Percentiles rank a stretch among this genome's conserved stretches.
phyloP scores from a whole-genome alignment of 2,797 vertebrate genomes.

The Tauraco hartlaubi region DNA sequence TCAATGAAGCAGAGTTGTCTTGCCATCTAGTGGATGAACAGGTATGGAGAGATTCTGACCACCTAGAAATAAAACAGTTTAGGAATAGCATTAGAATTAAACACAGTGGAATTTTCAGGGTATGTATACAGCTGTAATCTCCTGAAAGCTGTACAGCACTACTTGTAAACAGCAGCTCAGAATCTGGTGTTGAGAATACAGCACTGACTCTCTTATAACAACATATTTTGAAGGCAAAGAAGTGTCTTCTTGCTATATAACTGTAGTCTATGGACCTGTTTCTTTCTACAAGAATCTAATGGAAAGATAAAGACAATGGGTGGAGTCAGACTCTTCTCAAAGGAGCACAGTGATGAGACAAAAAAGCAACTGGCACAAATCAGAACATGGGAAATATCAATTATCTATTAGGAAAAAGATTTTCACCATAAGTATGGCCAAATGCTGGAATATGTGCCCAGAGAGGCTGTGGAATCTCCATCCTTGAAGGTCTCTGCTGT shows the following conservation, averaged over 20 bases:
- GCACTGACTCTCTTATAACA: not conserved
- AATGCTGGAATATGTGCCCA: not conserved
- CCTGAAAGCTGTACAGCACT: not conserved
- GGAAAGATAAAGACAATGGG: not conserved
- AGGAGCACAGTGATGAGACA: not conserved
- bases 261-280: not conserved
- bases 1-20: not conserved
- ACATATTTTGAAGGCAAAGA: not conserved
- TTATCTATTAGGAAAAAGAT: not conserved
- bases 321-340: not conserved
- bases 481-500: not conserved
- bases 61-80: not conserved
- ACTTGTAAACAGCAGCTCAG: not conserved
- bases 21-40: constrained; percentile 24
- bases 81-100: not conserved
- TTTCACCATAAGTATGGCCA: not conserved
- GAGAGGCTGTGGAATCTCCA: not conserved
- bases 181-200: not conserved
- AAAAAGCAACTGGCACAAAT: not conserved
- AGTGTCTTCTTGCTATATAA: not conserved
- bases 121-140: not conserved
- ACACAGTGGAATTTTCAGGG: not conserved
- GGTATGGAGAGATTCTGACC: not conserved
- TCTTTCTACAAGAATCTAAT: not conserved
- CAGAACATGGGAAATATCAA: not conserved